phyloP scores from a whole-genome alignment of 2,888 invertebrate species.

The Mellilla xanthometata region DNA sequence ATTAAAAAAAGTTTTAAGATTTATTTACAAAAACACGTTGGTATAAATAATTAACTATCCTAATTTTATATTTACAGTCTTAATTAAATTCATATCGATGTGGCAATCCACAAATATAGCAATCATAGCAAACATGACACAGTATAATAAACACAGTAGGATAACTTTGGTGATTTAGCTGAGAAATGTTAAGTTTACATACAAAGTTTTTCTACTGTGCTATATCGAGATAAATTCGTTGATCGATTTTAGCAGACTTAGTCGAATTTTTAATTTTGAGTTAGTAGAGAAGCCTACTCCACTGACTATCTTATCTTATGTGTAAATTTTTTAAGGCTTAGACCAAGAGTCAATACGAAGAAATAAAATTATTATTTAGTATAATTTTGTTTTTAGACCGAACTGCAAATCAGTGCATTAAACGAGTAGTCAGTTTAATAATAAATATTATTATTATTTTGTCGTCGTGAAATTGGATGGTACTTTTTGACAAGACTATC shows the following conservation, averaged over 20 bases:
- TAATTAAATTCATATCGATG: conserved; percentile 38
- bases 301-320: too few relatives aligned
- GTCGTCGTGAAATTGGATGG: too few relatives aligned
- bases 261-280: neutral
- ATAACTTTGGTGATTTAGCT: conserved; percentile 15
- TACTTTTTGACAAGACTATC: too few relatives aligned
- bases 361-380: too few relatives aligned
- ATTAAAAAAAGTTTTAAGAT: conserved; percentile 46
- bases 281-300: too few relatives aligned
- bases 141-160: conserved; percentile 23
- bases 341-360: too few relatives aligned
- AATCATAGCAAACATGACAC: conserved; percentile 28
- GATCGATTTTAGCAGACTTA: conserved; percentile 1
- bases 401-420: too few relatives aligned
- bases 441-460: too few relatives aligned
- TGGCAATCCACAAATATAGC: conserved; percentile 5
- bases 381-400: too few relatives aligned
- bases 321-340: too few relatives aligned
- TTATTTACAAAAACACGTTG: conserved; percentile 74
- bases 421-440: too few relatives aligned
- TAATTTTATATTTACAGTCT: conserved; percentile 78
- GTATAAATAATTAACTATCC: conserved; percentile 76
- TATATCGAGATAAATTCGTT: conserved; percentile 23
- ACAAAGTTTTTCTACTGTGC: conserved; percentile 23
- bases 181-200: neutral